phyloP scores from a whole-genome alignment of 2,888 invertebrate species.

The Agrotis exclamationis region DNA sequence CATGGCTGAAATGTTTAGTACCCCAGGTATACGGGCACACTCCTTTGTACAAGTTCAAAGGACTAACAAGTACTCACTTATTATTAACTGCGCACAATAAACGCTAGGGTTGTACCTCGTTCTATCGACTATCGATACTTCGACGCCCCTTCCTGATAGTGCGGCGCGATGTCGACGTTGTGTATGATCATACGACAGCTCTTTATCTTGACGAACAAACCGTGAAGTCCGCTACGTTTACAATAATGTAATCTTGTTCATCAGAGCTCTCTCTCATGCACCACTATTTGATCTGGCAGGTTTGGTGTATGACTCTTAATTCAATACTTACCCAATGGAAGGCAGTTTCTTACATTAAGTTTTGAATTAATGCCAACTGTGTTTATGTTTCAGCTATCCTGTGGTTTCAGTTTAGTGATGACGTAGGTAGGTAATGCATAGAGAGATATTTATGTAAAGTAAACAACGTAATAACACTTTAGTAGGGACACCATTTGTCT shows the following conservation, averaged over 20 bases:
- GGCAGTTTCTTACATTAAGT: not conserved
- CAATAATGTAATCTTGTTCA: slow-evolving; percentile 7
- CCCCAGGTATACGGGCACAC: slow-evolving; percentile 29
- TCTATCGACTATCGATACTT: slow-evolving; percentile 14
- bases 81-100: slow-evolving; percentile 42
- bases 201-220: slow-evolving; percentile 31
- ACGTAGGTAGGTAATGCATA: not conserved
- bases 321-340: not conserved
- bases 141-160: slow-evolving; percentile 12
- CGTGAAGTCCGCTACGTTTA: not conserved
- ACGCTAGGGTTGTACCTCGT: slow-evolving; percentile 15
- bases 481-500: slow-evolving; percentile 38
- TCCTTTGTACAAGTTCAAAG: slow-evolving; percentile 52
- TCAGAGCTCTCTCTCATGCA: not conserved
- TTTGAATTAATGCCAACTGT: not conserved
- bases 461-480: slow-evolving; percentile 31
- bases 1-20: slow-evolving; percentile 24
- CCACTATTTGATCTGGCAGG: not conserved
- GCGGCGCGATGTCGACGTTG: slow-evolving; percentile 26
- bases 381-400: too few relatives aligned
- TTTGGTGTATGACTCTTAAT: not conserved
- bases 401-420: not conserved
- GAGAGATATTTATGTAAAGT: slow-evolving; percentile 9
- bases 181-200: slow-evolving; percentile 28
- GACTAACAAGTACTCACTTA: slow-evolving; percentile 42